Evolutionary conservation across 2,888 invertebrate genomes (phyloP).

Genomic region (Parascotia fuliginaria): DNA sequence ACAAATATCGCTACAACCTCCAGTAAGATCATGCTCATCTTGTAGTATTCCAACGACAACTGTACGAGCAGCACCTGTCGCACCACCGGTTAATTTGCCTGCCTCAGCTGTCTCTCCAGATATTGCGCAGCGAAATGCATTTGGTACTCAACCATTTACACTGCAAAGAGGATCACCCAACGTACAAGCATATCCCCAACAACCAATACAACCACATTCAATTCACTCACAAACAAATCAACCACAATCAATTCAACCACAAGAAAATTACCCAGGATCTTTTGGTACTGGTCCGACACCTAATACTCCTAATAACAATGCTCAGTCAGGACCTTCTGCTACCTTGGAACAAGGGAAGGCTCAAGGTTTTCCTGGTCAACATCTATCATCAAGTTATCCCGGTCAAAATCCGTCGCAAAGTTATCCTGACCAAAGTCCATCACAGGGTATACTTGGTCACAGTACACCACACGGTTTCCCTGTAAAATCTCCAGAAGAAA

Average conservation of each 20-base stretch:
- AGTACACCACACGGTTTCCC: background rate
- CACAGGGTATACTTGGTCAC: no score
- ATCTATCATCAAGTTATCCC: background rate
- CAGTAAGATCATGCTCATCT: conserved; percentile 83
- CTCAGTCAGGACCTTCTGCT: conserved; percentile 1
- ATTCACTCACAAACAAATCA: no score
- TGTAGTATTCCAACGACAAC: conserved; percentile 86
- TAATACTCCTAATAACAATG: conserved; percentile 5
- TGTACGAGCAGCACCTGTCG: conserved; percentile 56
- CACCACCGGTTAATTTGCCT: conserved; percentile 17
- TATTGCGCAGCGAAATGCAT: background rate
- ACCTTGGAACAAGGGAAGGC: conserved; percentile 1
- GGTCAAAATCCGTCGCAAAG: conserved; percentile 1
- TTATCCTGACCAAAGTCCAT: no score
- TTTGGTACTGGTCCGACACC: conserved; percentile 6
- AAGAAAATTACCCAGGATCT: conserved; percentile 14
- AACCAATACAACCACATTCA: no score
- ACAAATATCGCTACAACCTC: conserved; percentile 59
- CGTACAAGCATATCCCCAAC: background rate
- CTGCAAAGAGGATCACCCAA: conserved; percentile 5
- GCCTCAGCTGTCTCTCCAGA: background rate
- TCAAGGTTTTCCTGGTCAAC: background rate
- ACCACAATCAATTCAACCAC: background rate
- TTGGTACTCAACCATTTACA: conserved; percentile 1
- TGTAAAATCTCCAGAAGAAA: background rate